Evolutionary conservation across 1,140 invertebrate species (phyloP), one percentile per base, ranked within the genome.

Genomic region (Pectinophora gossypiella): DNA sequence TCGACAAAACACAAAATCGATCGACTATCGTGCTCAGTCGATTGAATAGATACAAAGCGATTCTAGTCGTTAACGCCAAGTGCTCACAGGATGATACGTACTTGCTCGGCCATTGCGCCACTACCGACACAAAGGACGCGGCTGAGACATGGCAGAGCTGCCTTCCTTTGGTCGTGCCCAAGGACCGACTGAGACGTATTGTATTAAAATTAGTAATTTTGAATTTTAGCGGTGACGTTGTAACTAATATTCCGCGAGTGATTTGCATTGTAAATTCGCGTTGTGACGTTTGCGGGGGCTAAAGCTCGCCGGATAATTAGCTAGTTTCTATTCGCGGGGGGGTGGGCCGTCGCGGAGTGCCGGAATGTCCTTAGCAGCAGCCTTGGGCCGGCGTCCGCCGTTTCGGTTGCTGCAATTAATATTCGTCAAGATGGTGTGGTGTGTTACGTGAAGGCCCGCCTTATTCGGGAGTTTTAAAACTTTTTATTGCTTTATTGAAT

Each of bases 131-230:
- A 45, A 60, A 48, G 35, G 42, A 54, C 44, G 54, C 19, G 60
- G 47, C 54, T 53, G 55, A 67, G 68, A 58, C 80, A 84, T 84
- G 27, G 64, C 63, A 56, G 61, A 79, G 61, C 64, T 72, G 73
- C 68, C 83, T 78, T 65, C 45, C 73, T 68, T 68, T 68, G 71
- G 62, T 77, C 75, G 77, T 75, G 83, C 69, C 80, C 62, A 70
- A 68, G 68, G 65, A 72, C 66, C 67, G 77, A 86, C 83, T 86
- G 83, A 78, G 72, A 81, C 75, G 69, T 70, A 68, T 76, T 73
- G 77, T 85, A 85, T 82, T 85, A 82, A 85, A 86, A 83, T 86
- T 76, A 81, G 56, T 85, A 82, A 86, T 86, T 85, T 86, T 85
- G 77, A 86, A 82, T 75, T 83, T 80, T 76, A 76, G 62, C 69